A percentile compares a stretch with the other conserved stretches of the same genome.
Conservation (phyloP, 2,113 vertebrate species). For the Coracopsis vasa region DNA sequence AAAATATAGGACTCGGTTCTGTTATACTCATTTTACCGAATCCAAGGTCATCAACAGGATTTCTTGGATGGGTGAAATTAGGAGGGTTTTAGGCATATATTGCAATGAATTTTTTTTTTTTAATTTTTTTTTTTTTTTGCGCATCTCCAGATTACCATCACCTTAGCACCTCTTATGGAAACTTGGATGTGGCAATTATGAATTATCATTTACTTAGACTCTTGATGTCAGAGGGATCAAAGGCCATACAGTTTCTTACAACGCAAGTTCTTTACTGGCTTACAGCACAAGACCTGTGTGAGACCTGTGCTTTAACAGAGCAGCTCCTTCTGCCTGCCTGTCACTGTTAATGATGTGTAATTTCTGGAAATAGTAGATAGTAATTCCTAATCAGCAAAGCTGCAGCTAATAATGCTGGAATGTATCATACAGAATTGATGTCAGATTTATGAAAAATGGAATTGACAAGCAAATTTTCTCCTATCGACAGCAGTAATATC, state of each 20-base stretch:
- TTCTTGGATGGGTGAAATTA: background rate
- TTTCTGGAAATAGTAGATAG: conserved; percentile 28
- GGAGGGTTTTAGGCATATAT: background rate
- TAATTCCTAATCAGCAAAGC: conserved; percentile 42
- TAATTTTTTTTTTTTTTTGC: background rate
- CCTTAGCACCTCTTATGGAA: conserved; percentile 6
- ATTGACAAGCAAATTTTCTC: conserved; percentile 33
- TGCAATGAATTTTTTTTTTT: background rate
- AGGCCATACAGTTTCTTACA: background rate
- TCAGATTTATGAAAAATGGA: background rate
- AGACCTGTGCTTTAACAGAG: conserved; percentile 12
- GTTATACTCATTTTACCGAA: background rate
- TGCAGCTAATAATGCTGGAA: conserved; percentile 7
- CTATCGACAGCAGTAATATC: background rate
- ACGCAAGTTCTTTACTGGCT: background rate
- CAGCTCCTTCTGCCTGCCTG: background rate
- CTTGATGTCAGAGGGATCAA: background rate
- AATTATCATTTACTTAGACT: conserved; percentile 32
- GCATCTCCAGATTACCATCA: background rate
- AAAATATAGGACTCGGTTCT: background rate
- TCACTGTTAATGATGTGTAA: conserved; percentile 51
- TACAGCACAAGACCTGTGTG: background rate
- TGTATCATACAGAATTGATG: conserved; percentile 5
- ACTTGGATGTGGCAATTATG: background rate
- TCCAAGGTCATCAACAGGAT: background rate